These are phyloP conservation scores for Chalcis sispes DNA, from an alignment of 2,888 invertebrate species.

Conservation along the genomic window DNA sequence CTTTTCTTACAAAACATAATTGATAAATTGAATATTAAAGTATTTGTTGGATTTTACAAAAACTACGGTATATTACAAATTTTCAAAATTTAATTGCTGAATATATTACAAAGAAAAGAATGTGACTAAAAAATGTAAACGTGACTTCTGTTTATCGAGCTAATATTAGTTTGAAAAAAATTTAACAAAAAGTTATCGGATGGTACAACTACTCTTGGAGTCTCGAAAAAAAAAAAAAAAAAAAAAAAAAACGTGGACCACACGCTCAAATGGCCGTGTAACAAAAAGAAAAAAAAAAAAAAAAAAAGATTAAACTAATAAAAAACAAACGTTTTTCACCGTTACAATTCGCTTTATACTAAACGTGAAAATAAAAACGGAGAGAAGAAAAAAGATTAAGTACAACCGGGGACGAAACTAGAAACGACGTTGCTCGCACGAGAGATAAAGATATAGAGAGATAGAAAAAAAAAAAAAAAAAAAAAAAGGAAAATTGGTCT, in stretches of 20 bases:
- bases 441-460: slow-evolving; percentile 19
- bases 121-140: too few species aligned
- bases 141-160: too few species aligned
- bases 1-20: too few species aligned
- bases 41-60: too few species aligned
- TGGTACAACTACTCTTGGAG: too few species aligned
- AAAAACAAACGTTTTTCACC: slow-evolving; percentile 40
- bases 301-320: not conserved
- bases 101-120: too few species aligned
- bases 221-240: not conserved
- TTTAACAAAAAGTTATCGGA: too few species aligned
- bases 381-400: slow-evolving; percentile 3
- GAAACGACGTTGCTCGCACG: not conserved
- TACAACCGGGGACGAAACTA: slow-evolving; percentile 20
- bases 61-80: too few species aligned
- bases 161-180: too few species aligned
- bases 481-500: slow-evolving; percentile 52
- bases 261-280: not conserved
- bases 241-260: not conserved
- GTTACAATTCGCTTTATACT: slow-evolving; percentile 18
- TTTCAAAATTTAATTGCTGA: too few species aligned
- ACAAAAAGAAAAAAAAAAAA: not conserved
- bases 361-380: slow-evolving; percentile 41
- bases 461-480: too few species aligned
- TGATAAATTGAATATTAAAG: too few species aligned